These are phyloP conservation scores for Hemitrygon akajei DNA, from an alignment of 2,797 vertebrate species.

Conservation along the genomic window DNA sequence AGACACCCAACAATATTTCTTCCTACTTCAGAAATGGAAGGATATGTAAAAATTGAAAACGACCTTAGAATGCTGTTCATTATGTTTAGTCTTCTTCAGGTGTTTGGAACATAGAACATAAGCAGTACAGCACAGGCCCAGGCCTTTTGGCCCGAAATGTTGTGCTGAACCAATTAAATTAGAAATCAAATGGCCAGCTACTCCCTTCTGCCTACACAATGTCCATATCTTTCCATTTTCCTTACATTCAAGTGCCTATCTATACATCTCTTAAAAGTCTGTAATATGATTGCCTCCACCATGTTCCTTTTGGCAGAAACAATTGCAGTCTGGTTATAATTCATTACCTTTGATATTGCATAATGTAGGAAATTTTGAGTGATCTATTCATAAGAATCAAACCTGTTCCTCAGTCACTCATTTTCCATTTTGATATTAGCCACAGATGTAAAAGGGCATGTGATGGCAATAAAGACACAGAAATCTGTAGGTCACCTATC, in stretches of 20 bases:
- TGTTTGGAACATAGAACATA: background rate
- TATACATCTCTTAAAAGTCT: too few species aligned
- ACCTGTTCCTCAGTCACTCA: background rate
- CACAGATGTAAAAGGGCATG: background rate
- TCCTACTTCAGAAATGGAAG: background rate
- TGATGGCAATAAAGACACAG: background rate
- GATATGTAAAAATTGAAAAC: background rate
- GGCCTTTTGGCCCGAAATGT: too few species aligned
- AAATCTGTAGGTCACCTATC: slow-evolving; percentile 14
- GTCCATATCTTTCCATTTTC: too few species aligned
- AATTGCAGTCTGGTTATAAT: background rate
- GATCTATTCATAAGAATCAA: background rate
- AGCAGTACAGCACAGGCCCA: too few species aligned
- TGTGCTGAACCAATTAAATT: too few species aligned
- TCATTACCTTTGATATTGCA: background rate
- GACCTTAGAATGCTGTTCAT: background rate
- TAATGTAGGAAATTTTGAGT: background rate
- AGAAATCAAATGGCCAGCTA: too few species aligned
- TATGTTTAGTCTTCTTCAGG: background rate
- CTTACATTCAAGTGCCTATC: too few species aligned
- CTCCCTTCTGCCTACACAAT: too few species aligned
- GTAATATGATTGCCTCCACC: too few species aligned
- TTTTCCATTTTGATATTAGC: background rate
- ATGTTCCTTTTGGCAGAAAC: background rate
- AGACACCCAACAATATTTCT: background rate